Conservation (phyloP, 2,797 vertebrate species). For the Pseudochirops cupreus region DNA sequence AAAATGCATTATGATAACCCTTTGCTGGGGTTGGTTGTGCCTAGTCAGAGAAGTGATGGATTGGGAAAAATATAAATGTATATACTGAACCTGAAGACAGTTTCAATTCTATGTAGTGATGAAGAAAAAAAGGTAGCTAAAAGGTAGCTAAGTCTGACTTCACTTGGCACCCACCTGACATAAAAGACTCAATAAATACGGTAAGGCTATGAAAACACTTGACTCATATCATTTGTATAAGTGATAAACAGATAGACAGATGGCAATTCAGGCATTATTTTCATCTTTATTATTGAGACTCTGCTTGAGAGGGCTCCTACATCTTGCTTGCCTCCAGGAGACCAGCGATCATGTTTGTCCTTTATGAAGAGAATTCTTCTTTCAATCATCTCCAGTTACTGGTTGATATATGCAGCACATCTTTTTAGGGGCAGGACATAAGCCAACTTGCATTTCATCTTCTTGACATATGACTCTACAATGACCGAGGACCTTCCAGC, state of each 20-base stretch:
- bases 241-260: constrained; percentile 3
- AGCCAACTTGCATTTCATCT: constrained; percentile 55
- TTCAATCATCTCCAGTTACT: not conserved
- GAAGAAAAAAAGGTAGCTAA: not conserved
- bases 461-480: constrained; percentile 49
- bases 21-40: not conserved
- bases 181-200: not conserved
- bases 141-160: not conserved
- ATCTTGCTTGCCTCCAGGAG: not conserved
- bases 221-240: not conserved
- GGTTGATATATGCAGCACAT: constrained; percentile 39
- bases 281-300: constrained; percentile 48
- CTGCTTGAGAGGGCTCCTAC: not conserved
- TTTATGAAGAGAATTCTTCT: constrained; percentile 40
- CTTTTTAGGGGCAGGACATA: constrained; percentile 52
- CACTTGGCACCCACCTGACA: not conserved
- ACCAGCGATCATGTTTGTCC: not conserved
- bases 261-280: constrained; percentile 22
- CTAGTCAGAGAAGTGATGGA: not conserved
- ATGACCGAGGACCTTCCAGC: not conserved
- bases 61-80: not conserved
- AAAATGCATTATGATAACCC: not conserved
- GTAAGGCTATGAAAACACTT: not conserved
- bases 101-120: not conserved
- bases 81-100: not conserved